These are phyloP conservation scores for Psittacula cyanocephala DNA, from an alignment of 2,113 vertebrate species.

Conservation along the genomic window DNA sequence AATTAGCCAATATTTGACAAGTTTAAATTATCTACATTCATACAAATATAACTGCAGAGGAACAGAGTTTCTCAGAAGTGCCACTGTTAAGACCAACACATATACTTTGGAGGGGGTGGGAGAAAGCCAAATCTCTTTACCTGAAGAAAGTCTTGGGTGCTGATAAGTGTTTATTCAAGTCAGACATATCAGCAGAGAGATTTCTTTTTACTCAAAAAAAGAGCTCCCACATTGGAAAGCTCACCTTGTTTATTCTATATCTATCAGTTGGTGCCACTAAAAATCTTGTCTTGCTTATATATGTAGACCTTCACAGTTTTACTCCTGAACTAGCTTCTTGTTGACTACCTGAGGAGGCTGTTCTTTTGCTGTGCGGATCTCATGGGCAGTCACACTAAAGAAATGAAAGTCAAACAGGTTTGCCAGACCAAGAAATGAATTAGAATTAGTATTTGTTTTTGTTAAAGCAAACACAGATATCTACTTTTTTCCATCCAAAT, in stretches of 20 bases:
- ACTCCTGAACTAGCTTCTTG: not conserved
- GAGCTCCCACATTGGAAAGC: not conserved
- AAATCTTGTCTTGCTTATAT: not conserved
- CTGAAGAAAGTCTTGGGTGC: not conserved
- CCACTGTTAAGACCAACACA: not conserved
- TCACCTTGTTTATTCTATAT: not conserved
- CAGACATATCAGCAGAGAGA: not conserved
- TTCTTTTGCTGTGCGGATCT: not conserved
- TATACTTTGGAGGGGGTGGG: rapidly evolving
- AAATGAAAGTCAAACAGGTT: not conserved
- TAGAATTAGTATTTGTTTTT: not conserved
- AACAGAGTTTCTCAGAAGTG: not conserved
- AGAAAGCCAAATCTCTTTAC: not conserved
- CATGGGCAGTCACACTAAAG: not conserved
- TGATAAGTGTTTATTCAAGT: not conserved
- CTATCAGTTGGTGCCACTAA: not conserved
- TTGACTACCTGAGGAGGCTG: not conserved
- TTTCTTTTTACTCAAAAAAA: not conserved
- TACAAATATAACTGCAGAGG: not conserved
- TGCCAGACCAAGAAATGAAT: not conserved
- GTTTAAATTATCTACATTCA: not conserved
- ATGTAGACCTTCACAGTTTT: not conserved
- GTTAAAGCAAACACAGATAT: not conserved
- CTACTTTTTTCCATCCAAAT: not conserved
- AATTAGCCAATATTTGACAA: not conserved